Conservation (phyloP, 2,888 invertebrate genomes). For the Dione juno region DNA sequence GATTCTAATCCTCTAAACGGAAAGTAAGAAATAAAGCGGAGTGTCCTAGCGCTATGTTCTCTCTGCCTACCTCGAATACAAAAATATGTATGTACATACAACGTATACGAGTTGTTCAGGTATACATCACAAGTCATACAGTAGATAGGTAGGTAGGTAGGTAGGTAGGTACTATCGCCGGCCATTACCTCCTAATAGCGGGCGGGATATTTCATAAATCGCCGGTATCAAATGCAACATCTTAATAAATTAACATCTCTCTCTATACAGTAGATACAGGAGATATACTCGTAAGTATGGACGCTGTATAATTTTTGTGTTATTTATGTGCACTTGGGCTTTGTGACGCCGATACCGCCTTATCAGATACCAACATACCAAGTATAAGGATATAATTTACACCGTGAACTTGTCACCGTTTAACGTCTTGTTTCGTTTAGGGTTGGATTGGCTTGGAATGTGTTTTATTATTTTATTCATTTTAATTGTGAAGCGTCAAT, state of each 20-base stretch:
- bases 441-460: constrained; percentile 16
- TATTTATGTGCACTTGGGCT: constrained; percentile 66
- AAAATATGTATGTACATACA: too few species aligned
- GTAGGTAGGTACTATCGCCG: constrained; percentile 58
- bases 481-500: background rate
- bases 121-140: background rate
- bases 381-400: constrained; percentile 66
- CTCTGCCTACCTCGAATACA: background rate
- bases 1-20: too few species aligned
- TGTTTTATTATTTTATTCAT: background rate
- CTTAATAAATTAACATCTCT: constrained; percentile 77
- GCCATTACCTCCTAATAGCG: constrained; percentile 67
- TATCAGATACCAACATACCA: constrained; percentile 72
- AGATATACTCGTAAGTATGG: constrained; percentile 42
- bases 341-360: constrained; percentile 59
- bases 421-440: constrained; percentile 36
- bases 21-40: background rate
- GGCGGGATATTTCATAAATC: constrained; percentile 68
- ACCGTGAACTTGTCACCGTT: constrained; percentile 56
- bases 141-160: too few species aligned
- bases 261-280: background rate
- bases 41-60: background rate
- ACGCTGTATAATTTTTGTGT: constrained; percentile 66
- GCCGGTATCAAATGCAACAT: constrained; percentile 60
- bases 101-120: background rate